A percentile compares a stretch with the other conserved stretches of the same genome.
These are phyloP conservation scores for Zelostemma sp. DNA, from an alignment of 1,140 invertebrate species.

Conservation along the genomic window DNA sequence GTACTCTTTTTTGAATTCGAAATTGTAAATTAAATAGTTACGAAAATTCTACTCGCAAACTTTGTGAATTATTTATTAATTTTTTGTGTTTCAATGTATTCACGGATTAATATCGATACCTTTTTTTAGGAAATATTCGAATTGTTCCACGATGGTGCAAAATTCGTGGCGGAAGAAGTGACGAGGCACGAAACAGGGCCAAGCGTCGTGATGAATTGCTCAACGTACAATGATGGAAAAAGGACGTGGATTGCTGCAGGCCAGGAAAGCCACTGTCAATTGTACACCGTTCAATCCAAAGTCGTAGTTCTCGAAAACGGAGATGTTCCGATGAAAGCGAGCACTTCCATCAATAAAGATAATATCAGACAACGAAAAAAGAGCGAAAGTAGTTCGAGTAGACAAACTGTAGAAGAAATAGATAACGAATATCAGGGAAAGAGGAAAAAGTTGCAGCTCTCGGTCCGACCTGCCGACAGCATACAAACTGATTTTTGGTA, in stretches of 20 bases:
- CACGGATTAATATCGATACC: slow-evolving; percentile 43
- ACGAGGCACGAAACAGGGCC: slow-evolving; percentile 89
- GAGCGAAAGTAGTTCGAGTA: slow-evolving; percentile 62
- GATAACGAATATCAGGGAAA: slow-evolving; percentile 67
- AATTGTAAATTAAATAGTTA: not conserved
- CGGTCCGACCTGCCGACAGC: slow-evolving; percentile 80
- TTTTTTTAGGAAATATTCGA: slow-evolving; percentile 89
- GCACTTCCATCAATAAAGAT: slow-evolving; percentile 40
- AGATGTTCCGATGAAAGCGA: slow-evolving; percentile 62
- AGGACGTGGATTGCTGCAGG: slow-evolving; percentile 87
- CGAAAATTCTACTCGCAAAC: not conserved
- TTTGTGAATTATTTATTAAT: slow-evolving; percentile 1
- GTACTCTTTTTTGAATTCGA: not conserved
- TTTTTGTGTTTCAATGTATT: no score
- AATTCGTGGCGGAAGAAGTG: slow-evolving; percentile 87
- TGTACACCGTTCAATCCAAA: slow-evolving; percentile 85
- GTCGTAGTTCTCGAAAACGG: slow-evolving; percentile 70
- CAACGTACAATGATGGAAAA: slow-evolving; percentile 77
- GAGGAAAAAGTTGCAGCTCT: slow-evolving; percentile 77
- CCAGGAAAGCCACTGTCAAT: slow-evolving; percentile 91
- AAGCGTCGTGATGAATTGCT: slow-evolving; percentile 93
- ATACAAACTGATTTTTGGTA: slow-evolving; percentile 86
- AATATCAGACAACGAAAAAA: slow-evolving; percentile 64
- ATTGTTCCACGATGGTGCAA: slow-evolving; percentile 83
- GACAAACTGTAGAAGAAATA: slow-evolving; percentile 65